Evolutionary conservation across 2,113 vertebrate species (phyloP).

Genomic region (Eupsittula cactorum): DNA sequence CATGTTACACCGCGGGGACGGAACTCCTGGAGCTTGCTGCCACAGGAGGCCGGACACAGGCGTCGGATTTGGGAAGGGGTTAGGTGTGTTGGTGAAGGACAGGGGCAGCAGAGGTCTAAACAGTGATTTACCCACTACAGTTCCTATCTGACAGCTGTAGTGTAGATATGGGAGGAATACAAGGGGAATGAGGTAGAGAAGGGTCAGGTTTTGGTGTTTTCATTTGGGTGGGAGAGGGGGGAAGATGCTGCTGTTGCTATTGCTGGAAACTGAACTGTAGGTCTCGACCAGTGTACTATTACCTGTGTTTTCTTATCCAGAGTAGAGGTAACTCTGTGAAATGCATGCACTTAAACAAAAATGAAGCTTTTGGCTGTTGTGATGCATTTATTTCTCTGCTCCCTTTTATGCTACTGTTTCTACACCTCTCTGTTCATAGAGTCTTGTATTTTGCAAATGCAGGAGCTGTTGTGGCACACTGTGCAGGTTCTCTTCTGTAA

Average conservation of each 20-base stretch:
- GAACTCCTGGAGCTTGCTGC: neutral
- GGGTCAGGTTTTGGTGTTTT: neutral
- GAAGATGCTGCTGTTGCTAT: neutral
- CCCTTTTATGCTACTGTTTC: neutral
- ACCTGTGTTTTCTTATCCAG: neutral
- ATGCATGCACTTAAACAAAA: neutral
- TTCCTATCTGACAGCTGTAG: neutral
- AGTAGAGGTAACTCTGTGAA: neutral
- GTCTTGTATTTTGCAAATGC: neutral
- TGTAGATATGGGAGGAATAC: neutral
- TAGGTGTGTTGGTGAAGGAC: fast-evolving
- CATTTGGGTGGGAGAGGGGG: neutral
- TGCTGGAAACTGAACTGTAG: neutral
- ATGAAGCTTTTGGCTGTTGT: neutral
- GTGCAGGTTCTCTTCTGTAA: neutral
- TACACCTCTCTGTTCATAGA: neutral
- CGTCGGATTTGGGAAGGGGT: fast-evolving
- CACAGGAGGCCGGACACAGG: fast-evolving
- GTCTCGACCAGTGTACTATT: fast-evolving
- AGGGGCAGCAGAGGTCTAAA: neutral
- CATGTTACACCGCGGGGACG: fast-evolving
- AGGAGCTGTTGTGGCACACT: neutral
- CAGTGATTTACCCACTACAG: fast-evolving
- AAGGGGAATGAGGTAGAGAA: neutral
- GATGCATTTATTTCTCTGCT: neutral